Evolutionary conservation across 2,888 invertebrate species (phyloP).

Genomic region (Heteromyza rotundicornis): DNA sequence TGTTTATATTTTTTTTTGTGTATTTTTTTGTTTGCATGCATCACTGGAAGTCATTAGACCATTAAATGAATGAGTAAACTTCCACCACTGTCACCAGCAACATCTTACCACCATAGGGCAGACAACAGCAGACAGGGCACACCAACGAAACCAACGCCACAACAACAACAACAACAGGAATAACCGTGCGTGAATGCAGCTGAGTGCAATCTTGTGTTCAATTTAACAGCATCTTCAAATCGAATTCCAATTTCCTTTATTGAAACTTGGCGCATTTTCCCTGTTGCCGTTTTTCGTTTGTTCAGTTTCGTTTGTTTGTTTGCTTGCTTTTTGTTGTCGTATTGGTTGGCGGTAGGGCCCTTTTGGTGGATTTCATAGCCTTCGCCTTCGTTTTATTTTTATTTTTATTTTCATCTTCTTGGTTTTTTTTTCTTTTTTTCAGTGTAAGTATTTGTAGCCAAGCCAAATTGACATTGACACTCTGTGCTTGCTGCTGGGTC

Average conservation of each 20-base stretch:
- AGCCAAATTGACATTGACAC: slow-evolving; percentile 6
- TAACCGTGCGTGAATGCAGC: too few species aligned
- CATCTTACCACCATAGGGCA: neutral
- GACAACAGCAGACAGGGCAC: neutral
- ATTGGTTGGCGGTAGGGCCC: too few species aligned
- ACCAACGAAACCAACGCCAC: too few species aligned
- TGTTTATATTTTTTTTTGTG: too few species aligned
- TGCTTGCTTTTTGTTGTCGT: neutral
- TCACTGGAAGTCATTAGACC: slow-evolving; percentile 46
- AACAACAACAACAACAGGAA: too few species aligned
- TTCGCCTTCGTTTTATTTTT: too few species aligned
- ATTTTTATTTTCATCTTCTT: neutral
- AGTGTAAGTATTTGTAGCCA: too few species aligned
- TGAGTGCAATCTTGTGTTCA: slow-evolving; percentile 7
- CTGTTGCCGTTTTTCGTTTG: neutral
- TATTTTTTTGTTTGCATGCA: slow-evolving; percentile 33
- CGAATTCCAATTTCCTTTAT: slow-evolving; percentile 1
- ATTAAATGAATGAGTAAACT: slow-evolving; percentile 47
- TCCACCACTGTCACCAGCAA: slow-evolving; percentile 31
- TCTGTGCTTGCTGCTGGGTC: neutral
- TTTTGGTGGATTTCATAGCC: too few species aligned
- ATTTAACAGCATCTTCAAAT: slow-evolving; percentile 1
- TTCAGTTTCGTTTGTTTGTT: neutral
- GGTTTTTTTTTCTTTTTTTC: neutral
- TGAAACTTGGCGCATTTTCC: neutral